phyloP scores from a whole-genome alignment of 2,888 invertebrate genomes.

The Parnassius orleans region DNA sequence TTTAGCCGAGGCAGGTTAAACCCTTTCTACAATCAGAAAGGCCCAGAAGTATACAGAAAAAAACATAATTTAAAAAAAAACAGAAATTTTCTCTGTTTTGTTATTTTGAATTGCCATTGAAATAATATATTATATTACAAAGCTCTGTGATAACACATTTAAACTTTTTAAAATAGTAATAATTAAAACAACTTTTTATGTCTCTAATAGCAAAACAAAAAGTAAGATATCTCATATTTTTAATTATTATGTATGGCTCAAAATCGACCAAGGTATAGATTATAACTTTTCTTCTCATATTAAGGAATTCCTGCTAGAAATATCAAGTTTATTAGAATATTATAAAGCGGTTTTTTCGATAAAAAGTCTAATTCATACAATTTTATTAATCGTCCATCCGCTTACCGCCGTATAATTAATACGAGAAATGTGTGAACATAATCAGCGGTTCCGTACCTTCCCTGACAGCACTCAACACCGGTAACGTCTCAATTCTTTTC shows the following conservation, averaged over 20 bases:
- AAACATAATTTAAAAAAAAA: too few species aligned
- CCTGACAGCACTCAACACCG: conserved; percentile 54
- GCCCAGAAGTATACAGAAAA: too few species aligned
- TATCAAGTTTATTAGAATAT: conserved; percentile 7
- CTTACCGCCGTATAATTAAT: conserved; percentile 65
- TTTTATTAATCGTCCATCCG: conserved; percentile 17
- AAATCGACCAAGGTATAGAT: background rate
- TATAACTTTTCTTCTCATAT: background rate
- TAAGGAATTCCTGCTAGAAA: background rate
- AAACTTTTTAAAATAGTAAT: too few species aligned
- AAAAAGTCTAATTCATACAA: conserved; percentile 23
- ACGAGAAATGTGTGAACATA: conserved; percentile 64
- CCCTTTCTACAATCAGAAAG: too few species aligned
- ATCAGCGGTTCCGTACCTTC: conserved; percentile 61
- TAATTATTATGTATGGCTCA: conserved; percentile 4
- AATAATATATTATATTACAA: too few species aligned
- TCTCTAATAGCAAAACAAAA: conserved; percentile 2
- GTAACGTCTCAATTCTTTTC: conserved; percentile 60
- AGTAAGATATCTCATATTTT: conserved; percentile 1
- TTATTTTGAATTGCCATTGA: too few species aligned
- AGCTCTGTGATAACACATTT: too few species aligned
- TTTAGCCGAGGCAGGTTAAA: too few species aligned
- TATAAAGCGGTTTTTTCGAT: background rate
- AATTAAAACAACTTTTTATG: background rate
- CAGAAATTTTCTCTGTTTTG: too few species aligned